A percentile compares a stretch with the other conserved stretches of the same genome.
Evolutionary conservation across 1,140 invertebrate genomes (phyloP).

Genomic region (Bombus turneri): DNA sequence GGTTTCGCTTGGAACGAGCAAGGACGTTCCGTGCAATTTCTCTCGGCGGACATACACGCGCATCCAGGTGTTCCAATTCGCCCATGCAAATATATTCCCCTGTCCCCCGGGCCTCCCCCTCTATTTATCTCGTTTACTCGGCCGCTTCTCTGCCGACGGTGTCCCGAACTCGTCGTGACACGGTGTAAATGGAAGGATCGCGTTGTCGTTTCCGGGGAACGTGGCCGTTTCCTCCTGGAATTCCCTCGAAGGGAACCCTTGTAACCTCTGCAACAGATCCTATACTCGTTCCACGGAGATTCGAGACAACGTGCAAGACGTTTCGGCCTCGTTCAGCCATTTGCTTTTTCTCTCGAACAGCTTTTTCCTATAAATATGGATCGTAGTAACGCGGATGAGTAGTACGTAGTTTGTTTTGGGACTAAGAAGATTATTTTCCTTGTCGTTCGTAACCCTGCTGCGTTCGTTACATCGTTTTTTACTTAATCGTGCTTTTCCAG

Average conservation of each 20-base stretch:
- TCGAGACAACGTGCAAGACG: background rate
- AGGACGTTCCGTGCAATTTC: constrained; percentile 38
- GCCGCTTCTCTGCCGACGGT: background rate
- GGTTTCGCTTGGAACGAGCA: background rate
- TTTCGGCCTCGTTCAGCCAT: constrained; percentile 50
- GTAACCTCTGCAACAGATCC: background rate
- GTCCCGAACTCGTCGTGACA: constrained; percentile 47
- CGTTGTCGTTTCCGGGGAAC: background rate
- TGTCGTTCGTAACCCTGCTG: too few species aligned
- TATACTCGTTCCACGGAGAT: background rate
- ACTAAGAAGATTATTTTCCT: too few species aligned
- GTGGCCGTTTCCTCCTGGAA: constrained; percentile 16
- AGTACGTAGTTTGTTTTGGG: too few species aligned
- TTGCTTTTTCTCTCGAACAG: constrained; percentile 9
- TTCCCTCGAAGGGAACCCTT: constrained; percentile 10
- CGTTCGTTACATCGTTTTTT: too few species aligned
- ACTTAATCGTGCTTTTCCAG: too few species aligned
- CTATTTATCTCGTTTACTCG: constrained; percentile 30
- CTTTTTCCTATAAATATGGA: background rate
- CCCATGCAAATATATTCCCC: constrained; percentile 27
- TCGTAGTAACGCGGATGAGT: too few species aligned
- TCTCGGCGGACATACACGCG: constrained; percentile 1
- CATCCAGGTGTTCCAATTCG: constrained; percentile 40
- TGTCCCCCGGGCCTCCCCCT: background rate
- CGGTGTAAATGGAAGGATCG: constrained; percentile 44